phyloP scores from a whole-genome alignment of 2,888 invertebrate species.

The Podabrus alpinus region DNA sequence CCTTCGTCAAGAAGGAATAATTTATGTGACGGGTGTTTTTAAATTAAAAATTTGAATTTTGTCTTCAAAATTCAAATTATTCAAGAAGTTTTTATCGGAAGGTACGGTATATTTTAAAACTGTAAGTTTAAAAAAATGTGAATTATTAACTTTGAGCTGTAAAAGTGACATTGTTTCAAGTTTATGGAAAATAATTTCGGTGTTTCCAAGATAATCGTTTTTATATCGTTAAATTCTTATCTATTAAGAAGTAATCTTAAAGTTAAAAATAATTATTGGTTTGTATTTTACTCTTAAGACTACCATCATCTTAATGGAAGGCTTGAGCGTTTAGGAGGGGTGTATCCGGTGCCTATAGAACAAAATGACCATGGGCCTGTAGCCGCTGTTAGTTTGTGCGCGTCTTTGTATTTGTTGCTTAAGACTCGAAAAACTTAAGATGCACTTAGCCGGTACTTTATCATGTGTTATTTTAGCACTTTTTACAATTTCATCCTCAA shows the following conservation, averaged over 20 bases:
- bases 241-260: neutral
- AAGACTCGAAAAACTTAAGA: conserved; percentile 21
- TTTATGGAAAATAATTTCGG: neutral
- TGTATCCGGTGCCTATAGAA: conserved; percentile 46
- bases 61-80: neutral
- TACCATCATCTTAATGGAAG: conserved; percentile 18
- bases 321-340: conserved; percentile 35
- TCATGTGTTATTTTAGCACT: conserved; percentile 34
- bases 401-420: conserved; percentile 22
- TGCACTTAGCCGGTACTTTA: conserved; percentile 41
- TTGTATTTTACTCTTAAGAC: conserved; percentile 10
- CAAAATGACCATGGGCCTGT: conserved; percentile 46
- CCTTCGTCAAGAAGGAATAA: neutral
- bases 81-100: neutral
- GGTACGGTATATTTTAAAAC: neutral
- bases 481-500: conserved; percentile 30
- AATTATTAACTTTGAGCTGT: neutral
- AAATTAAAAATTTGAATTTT: neutral
- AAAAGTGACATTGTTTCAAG: neutral
- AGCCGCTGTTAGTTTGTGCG: conserved; percentile 43
- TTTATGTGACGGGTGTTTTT: neutral
- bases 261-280: neutral
- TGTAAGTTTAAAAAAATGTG: neutral
- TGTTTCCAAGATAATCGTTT: neutral
- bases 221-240: neutral